These are phyloP conservation scores for Triplophysa siluroides DNA, from an alignment of 2,113 vertebrate genomes.

Conservation along the genomic window DNA sequence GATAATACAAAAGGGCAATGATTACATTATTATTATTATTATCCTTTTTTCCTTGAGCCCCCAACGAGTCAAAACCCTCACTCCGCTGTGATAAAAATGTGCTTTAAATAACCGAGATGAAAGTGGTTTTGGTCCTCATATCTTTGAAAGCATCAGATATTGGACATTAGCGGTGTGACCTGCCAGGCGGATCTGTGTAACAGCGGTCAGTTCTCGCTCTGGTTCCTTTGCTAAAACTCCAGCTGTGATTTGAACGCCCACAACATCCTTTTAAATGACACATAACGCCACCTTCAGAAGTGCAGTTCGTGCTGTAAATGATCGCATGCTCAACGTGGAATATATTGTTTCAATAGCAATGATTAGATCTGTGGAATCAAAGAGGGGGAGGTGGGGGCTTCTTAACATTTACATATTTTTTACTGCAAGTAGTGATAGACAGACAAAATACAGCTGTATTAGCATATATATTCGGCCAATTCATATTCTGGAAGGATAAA, in stretches of 20 bases:
- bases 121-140: slow-evolving; percentile 9
- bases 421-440: not conserved
- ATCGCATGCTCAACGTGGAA: not conserved
- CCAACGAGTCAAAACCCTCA: not conserved
- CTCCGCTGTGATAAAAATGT: not conserved
- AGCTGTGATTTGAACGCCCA: slow-evolving; percentile 24
- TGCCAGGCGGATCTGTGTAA: slow-evolving; percentile 1
- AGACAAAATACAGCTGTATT: not conserved
- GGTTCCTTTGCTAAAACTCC: slow-evolving; percentile 20
- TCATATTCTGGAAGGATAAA: slow-evolving; percentile 5
- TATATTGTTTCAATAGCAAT: slow-evolving; percentile 28
- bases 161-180: slow-evolving; percentile 23
- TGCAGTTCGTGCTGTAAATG: not conserved
- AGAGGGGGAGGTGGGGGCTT: not conserved
- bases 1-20: not conserved
- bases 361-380: not conserved
- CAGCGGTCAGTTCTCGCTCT: not conserved
- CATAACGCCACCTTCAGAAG: not conserved
- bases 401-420: slow-evolving; percentile 5
- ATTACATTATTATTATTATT: not conserved
- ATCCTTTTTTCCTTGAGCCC: not conserved
- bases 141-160: slow-evolving; percentile 10
- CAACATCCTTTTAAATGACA: slow-evolving; percentile 4
- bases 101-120: slow-evolving; percentile 10
- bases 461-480: slow-evolving; percentile 15